Percentiles rank a stretch among this genome's conserved stretches.
Evolutionary conservation across 2,113 vertebrate genomes (phyloP).

Genomic region (Albula goreensis): DNA sequence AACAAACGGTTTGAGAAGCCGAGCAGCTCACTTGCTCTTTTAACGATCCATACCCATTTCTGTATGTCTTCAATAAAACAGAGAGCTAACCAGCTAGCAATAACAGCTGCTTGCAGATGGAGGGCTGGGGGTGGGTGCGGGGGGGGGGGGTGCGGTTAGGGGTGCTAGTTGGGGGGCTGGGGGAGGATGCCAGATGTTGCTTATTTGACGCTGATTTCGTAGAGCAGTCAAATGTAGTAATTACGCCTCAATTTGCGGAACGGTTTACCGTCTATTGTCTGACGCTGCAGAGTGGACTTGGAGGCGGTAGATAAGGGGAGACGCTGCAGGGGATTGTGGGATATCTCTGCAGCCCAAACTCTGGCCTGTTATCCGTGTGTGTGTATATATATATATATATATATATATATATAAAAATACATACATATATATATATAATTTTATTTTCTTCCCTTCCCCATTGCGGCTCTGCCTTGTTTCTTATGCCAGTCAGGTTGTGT

Average conservation of each 20-base stretch:
- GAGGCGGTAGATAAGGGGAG: conserved; percentile 66
- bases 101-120: conserved; percentile 37
- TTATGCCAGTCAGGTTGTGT: conserved; percentile 96
- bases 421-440: no score
- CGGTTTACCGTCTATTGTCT: conserved; percentile 61
- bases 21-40: background rate
- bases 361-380: conserved; percentile 79
- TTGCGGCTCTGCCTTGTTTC: conserved; percentile 70
- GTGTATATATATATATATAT: no score
- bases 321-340: conserved; percentile 47
- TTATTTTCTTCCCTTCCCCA: no score
- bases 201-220: conserved; percentile 59
- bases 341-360: conserved; percentile 73
- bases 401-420: no score
- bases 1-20: background rate
- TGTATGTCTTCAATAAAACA: conserved; percentile 17
- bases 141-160: background rate
- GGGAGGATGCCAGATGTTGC: background rate
- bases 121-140: background rate
- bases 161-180: background rate
- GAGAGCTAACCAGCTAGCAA: conserved; percentile 29
- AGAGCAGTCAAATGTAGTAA: conserved; percentile 67
- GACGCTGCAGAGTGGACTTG: conserved; percentile 62
- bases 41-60: background rate
- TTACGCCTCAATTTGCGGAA: conserved; percentile 73